Base-by-base conservation (phyloP, 2,113 vertebrate species). In the Lates calcarifer region DNA sequence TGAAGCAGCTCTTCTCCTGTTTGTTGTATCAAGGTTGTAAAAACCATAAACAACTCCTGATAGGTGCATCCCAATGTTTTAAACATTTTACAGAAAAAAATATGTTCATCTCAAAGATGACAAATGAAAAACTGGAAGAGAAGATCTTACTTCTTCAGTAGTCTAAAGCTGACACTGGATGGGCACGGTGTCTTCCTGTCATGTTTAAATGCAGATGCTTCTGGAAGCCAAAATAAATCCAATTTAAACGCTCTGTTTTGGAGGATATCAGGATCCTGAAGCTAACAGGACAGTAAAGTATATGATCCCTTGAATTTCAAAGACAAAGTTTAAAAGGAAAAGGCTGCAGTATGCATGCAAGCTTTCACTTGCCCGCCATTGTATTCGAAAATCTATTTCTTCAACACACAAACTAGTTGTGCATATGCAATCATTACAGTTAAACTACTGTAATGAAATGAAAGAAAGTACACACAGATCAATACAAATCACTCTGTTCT, bases 201-300 rank as follows among this genome's bases (percentile, higher is more conserved):
- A 47, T 33, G 77, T 83, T 86, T 80, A 84, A 85, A 83, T 70
- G 76, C 64, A 77, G 63, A 76, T 53, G 51, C 47, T 55, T 49
- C 39, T 18, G 24, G 43, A 57, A 64, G 65, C 31, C 58, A 67
- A 78, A 81, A 39, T 66, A 64, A 86, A 90, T 82, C 82, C 63
- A 84, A 80, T 78, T 78, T 74, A 31, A 81, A 74, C 17, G 35
- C 80, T 35, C 65, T 85, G 63, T 75, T 73, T 72, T 57, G 37
- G 28, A 67, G 67, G 73, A 82, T 81, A 87, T 79, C 22, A 65
- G 70, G 43, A 70, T 37, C 51, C 61, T 68, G 55, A 82, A 47
- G 65, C 43, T 60, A 66, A 69, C 29, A 56, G 51, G 24, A 31
- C 70, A 47, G 58, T 41, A 18, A 49, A 41, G 62, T 43, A 65